A percentile compares a stretch with the other conserved stretches of the same genome.
These are phyloP conservation scores for Polia nebulosa DNA, from an alignment of 2,888 invertebrate genomes.

Conservation along the genomic window DNA sequence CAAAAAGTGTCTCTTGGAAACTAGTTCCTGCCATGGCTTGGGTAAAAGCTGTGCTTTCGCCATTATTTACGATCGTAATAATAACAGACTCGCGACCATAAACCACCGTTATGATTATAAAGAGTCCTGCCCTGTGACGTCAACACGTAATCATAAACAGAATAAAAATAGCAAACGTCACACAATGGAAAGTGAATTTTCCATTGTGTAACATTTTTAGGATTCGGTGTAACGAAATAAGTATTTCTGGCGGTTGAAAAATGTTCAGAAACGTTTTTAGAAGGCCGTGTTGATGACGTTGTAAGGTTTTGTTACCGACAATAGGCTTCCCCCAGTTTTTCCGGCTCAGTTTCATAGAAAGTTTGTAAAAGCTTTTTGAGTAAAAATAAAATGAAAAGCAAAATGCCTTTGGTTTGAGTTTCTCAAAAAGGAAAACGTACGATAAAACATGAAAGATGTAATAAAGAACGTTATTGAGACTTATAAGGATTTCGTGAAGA, in stretches of 20 bases:
- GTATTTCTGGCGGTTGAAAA: neutral
- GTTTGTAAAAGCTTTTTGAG: slow-evolving; percentile 30
- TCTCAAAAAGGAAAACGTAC: neutral
- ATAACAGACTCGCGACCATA: slow-evolving; percentile 47
- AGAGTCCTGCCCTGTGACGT: slow-evolving; percentile 25
- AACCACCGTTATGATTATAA: slow-evolving; percentile 37
- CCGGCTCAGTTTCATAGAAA: neutral
- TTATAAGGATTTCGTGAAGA: too few relatives aligned
- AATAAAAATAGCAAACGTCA: slow-evolving; percentile 26
- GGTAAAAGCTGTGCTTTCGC: slow-evolving; percentile 57
- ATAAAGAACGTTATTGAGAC: too few relatives aligned
- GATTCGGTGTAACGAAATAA: neutral
- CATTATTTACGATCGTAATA: slow-evolving; percentile 51
- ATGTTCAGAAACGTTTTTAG: neutral
- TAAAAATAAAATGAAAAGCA: neutral
- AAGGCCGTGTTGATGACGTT: slow-evolving; percentile 4
- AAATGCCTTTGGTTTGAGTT: neutral
- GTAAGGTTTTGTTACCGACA: slow-evolving; percentile 7
- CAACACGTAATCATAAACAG: slow-evolving; percentile 5
- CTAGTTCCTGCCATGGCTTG: slow-evolving; percentile 36
- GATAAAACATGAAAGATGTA: neutral
- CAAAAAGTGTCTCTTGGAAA: slow-evolving; percentile 44
- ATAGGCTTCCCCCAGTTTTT: slow-evolving; percentile 11
- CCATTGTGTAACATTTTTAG: slow-evolving; percentile 1
- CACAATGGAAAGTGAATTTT: neutral